phyloP scores from a whole-genome alignment of 1,140 invertebrate genomes.

The Zaprionus nigranus region DNA sequence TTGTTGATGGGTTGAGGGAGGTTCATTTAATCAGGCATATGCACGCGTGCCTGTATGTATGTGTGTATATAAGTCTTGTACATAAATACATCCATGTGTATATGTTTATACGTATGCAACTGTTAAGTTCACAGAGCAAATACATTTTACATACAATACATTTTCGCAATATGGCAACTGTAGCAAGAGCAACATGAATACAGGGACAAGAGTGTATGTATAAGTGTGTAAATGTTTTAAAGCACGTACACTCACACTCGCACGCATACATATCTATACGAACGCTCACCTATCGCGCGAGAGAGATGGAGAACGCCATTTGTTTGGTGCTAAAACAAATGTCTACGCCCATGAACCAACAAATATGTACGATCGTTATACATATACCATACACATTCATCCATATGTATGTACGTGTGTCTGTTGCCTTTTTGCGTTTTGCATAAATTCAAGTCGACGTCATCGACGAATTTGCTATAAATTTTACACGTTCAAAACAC shows the following conservation, averaged over 20 bases:
- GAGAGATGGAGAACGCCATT: not conserved
- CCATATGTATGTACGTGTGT: not conserved
- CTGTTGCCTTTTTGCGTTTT: constrained; percentile 68
- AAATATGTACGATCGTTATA: constrained; percentile 24
- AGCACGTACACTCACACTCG: constrained; percentile 46
- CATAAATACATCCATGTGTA: constrained; percentile 22
- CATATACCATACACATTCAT: constrained; percentile 18
- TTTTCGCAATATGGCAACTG: constrained; percentile 73
- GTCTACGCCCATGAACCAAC: constrained; percentile 49
- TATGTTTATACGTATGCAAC: constrained; percentile 1
- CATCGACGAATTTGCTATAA: constrained; percentile 38
- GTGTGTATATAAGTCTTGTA: constrained; percentile 12
- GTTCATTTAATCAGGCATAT: constrained; percentile 67
- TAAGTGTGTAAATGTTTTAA: constrained; percentile 26
- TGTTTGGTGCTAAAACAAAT: constrained; percentile 29
- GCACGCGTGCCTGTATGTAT: constrained; percentile 12
- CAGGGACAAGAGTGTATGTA: constrained; percentile 19
- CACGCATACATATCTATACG: not conserved
- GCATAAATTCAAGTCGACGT: constrained; percentile 59
- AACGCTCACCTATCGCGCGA: constrained; percentile 5
- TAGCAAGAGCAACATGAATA: constrained; percentile 16
- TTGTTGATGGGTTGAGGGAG: constrained; percentile 68
- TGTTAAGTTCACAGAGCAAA: constrained; percentile 56
- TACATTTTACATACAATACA: constrained; percentile 73
- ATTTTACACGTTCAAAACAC: constrained; percentile 46